Evolutionary conservation across 2,797 vertebrate genomes (phyloP).

Genomic region (Luscinia megarhynchos): DNA sequence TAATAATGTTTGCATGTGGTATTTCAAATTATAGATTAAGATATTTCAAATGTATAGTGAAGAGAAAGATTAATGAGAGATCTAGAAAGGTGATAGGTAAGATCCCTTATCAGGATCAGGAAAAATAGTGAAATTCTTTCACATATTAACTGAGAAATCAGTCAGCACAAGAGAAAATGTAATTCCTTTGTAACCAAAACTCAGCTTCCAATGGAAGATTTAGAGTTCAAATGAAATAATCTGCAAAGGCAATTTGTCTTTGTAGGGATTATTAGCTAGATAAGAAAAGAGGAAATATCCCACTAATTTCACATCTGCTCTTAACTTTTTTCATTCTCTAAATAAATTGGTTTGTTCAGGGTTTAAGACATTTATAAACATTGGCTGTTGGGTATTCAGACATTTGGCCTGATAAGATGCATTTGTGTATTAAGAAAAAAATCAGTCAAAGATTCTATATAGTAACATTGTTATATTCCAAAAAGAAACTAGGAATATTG

Average conservation of each 20-base stretch:
- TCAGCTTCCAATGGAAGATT: not conserved
- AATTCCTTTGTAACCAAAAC: conserved; percentile 3
- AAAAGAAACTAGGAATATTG: not conserved
- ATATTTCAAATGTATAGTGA: not conserved
- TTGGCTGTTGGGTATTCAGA: not conserved
- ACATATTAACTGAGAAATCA: not conserved
- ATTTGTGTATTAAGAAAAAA: not conserved
- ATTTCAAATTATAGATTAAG: not conserved
- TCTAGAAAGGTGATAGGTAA: not conserved
- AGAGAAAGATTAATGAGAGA: not conserved
- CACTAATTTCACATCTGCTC: not conserved
- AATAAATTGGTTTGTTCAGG: not conserved
- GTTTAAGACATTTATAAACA: not conserved
- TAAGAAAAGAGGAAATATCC: not conserved
- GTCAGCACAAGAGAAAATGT: not conserved
- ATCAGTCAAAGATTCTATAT: not conserved
- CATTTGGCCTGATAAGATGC: not conserved
- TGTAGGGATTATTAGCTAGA: not conserved
- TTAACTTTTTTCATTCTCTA: not conserved
- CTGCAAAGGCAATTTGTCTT: not conserved
- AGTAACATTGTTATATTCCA: not conserved
- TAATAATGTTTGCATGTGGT: not conserved
- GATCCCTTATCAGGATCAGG: not conserved
- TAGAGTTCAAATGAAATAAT: conserved; percentile 12
- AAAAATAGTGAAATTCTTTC: not conserved